Base-by-base conservation (phyloP, 1,140 invertebrate species). In the Sarcophaga bullata region DNA sequence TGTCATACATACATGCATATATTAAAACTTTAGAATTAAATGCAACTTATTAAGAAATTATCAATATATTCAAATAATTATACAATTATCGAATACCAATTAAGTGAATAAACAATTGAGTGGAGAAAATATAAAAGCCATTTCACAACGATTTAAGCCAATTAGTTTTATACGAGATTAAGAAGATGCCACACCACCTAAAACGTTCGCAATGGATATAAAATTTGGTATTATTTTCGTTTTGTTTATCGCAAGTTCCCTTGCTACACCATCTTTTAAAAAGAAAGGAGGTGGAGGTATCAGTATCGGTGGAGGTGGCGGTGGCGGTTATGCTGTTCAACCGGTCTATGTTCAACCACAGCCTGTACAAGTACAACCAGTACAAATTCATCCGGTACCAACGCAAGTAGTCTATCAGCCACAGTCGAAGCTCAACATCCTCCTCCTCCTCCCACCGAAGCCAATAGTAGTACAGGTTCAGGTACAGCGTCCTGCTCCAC, bases 51-150 rank as follows among this genome's bases (percentile, higher is more conserved):
- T 68, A 68, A 68, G 10, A 68, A 68, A 58, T 68, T 68, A 8
- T 25, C 50, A 52, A 52, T 52, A 13, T 19, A 68, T 25, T 68
- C 17, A 8, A 68, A 68, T 68, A 68, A 68, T 68, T 68, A 68
- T 25, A 25, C 62, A 68, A 68, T 68, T 68, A 68, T 68, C 62
- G 62, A 68, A 25, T 68, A 68, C 62, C 17, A 68, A 68, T 68
- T 25, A 68, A 17, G 62, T n/a, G 6, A 25, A 37, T 8, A 2
- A 68, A 17, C 19, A 37, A 37, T 68, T 68, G 8, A 8, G 9
- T 8, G 17, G 19, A 68, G 62, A 68, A 62, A 15, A 13, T 68
- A 68, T 68, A 68, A 68, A 68, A 19, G 17, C 6, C n/a, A 68
- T 9, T 25, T 68, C 6, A 9, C 7, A 19, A n/a, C 3, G 17